A percentile compares a stretch with the other conserved stretches of the same genome.
phyloP scores from a whole-genome alignment of 2,888 invertebrate species.

The Julus scanicus region DNA sequence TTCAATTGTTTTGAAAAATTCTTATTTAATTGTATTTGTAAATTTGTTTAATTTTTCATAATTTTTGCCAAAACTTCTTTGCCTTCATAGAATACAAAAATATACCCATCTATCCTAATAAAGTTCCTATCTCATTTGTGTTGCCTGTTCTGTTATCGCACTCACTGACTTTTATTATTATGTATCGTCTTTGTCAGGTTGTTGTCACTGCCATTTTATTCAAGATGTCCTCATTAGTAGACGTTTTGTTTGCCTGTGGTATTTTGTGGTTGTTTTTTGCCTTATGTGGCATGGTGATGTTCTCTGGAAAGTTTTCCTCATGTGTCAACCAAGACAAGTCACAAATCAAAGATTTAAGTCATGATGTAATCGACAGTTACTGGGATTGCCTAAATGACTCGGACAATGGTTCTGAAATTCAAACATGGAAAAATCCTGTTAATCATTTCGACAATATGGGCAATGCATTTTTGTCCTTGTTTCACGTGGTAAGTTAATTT shows the following conservation, averaged over 20 bases:
- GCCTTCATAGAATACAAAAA: too few species aligned
- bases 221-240: neutral
- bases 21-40: too few species aligned
- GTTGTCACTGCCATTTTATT: constrained; percentile 38
- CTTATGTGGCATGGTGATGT: neutral
- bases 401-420: too few species aligned
- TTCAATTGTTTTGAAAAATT: too few species aligned
- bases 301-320: neutral
- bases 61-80: too few species aligned
- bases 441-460: constrained; percentile 14
- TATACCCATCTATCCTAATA: too few species aligned
- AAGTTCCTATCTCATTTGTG: too few species aligned
- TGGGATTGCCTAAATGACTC: neutral
- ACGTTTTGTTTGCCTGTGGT: neutral
- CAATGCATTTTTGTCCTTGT: constrained; percentile 38
- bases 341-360: too few species aligned
- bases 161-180: too few species aligned
- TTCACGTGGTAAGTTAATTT: constrained; percentile 8
- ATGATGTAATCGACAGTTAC: neutral
- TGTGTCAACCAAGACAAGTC: neutral
- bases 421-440: neutral
- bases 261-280: constrained; percentile 49
- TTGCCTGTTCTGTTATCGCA: too few species aligned
- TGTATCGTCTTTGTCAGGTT: constrained; percentile 14
- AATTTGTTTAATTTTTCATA: too few species aligned